Conservation (phyloP, 1,140 invertebrate genomes). For the Drosophila grimshawi region DNA sequence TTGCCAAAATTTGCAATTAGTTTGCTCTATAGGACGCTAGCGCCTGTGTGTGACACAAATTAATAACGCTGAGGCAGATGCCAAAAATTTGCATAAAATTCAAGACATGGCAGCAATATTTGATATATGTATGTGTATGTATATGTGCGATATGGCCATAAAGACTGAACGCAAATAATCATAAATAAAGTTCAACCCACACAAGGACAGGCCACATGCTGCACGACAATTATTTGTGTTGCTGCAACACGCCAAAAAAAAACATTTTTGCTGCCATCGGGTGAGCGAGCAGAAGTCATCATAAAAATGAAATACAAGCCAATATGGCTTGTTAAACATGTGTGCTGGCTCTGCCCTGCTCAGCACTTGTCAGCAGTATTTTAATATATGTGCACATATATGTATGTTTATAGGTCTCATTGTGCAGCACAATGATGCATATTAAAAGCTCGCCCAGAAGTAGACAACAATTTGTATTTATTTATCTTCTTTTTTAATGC, state of each 20-base stretch:
- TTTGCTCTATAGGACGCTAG: constrained; percentile 5
- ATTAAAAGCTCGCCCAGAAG: constrained; percentile 54
- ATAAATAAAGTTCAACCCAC: constrained; percentile 68
- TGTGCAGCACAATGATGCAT: constrained; percentile 36
- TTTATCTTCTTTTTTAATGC: constrained; percentile 12
- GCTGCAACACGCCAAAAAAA: constrained; percentile 80
- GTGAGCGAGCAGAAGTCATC: constrained; percentile 63
- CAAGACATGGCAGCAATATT: constrained; percentile 52
- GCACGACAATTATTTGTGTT: constrained; percentile 81
- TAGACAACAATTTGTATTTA: constrained; percentile 54
- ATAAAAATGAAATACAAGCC: constrained; percentile 80
- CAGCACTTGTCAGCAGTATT: constrained; percentile 48
- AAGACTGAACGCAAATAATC: constrained; percentile 63
- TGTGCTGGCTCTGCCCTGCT: constrained; percentile 29
- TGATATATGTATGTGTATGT: constrained; percentile 28
- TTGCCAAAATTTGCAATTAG: constrained; percentile 35
- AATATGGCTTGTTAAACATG: constrained; percentile 77
- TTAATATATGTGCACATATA: constrained; percentile 33
- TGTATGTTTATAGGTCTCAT: constrained; percentile 1
- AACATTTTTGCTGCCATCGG: constrained; percentile 56
- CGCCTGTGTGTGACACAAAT: constrained; percentile 27
- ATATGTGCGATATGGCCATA: constrained; percentile 39
- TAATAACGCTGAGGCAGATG: constrained; percentile 39
- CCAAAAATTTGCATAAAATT: constrained; percentile 40
- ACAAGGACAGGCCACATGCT: constrained; percentile 68